Percentiles rank a stretch among this genome's conserved stretches.
Evolutionary conservation across 2,888 invertebrate species (phyloP).

Genomic region (Bruchidius siliquastri): DNA sequence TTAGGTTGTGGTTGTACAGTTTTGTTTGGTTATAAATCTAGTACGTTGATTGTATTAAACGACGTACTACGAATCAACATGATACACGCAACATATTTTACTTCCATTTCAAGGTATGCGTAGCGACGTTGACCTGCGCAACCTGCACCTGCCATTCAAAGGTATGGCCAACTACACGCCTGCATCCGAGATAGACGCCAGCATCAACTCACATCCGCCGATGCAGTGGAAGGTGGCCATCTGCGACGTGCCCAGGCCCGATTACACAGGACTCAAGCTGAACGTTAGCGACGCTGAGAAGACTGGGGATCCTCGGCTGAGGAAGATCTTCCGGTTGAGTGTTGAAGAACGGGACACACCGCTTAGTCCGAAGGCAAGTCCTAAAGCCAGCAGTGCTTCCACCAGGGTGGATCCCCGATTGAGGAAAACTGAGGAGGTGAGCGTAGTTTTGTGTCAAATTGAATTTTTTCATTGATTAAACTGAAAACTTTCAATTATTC

Average conservation of each 20-base stretch:
- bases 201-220: constrained; percentile 71
- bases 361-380: constrained; percentile 52
- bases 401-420: constrained; percentile 31
- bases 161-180: constrained; percentile 74
- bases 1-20: too few species aligned
- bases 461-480: too few species aligned
- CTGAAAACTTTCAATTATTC: too few species aligned
- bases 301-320: constrained; percentile 69
- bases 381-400: constrained; percentile 44
- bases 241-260: constrained; percentile 67
- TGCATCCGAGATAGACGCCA: constrained; percentile 82
- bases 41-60: too few species aligned
- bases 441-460: not conserved
- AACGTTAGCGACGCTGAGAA: constrained; percentile 68
- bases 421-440: constrained; percentile 33
- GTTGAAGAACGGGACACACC: constrained; percentile 56
- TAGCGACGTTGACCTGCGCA: constrained; percentile 70
- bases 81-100: too few species aligned
- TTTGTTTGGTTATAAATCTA: too few species aligned
- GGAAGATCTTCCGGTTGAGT: constrained; percentile 68
- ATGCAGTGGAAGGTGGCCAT: constrained; percentile 60
- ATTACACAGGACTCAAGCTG: constrained; percentile 69
- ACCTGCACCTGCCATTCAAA: constrained; percentile 69
- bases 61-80: too few species aligned
- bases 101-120: constrained; percentile 23